Percentiles rank a stretch among this genome's conserved stretches.
Conservation (phyloP, 2,797 vertebrate genomes). For the Gymnoscopelus microlampas region DNA sequence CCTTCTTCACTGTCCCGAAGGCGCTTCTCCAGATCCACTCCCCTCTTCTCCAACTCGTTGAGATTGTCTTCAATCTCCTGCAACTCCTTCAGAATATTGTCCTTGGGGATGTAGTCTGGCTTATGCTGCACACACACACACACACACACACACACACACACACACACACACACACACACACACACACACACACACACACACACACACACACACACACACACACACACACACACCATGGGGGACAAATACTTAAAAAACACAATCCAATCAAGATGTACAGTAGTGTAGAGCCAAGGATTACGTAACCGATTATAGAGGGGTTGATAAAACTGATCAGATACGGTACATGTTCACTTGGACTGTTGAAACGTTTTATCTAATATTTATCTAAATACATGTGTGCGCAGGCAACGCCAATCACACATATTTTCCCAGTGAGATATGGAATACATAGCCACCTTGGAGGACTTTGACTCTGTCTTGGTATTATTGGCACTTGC, state of each 20-base stretch:
- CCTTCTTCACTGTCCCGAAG: slow-evolving; percentile 88
- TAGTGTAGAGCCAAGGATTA: too few relatives aligned
- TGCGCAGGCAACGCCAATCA: neutral
- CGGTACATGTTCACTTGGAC: too few relatives aligned
- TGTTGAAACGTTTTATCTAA: too few relatives aligned
- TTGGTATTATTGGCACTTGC: slow-evolving; percentile 38
- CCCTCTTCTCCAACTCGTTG: slow-evolving; percentile 85
- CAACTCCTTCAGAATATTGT: slow-evolving; percentile 86
- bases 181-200: slow-evolving; percentile 9
- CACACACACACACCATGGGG: neutral
- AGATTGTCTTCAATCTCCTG: slow-evolving; percentile 84
- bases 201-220: slow-evolving; percentile 6
- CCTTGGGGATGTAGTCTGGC: slow-evolving; percentile 83
- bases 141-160: slow-evolving; percentile 6
- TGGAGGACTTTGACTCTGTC: slow-evolving; percentile 51
- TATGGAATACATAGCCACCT: slow-evolving; percentile 61
- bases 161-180: neutral
- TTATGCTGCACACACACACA: slow-evolving; percentile 64
- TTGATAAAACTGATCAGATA: too few relatives aligned
- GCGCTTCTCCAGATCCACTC: slow-evolving; percentile 88
- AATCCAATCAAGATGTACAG: too few relatives aligned
- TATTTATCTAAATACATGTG: too few relatives aligned
- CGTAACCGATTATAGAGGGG: too few relatives aligned
- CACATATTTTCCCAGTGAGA: neutral
- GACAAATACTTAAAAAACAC: too few relatives aligned